phyloP scores from a whole-genome alignment of 2,113 vertebrate species.

The Entomyzon cyanotis region DNA sequence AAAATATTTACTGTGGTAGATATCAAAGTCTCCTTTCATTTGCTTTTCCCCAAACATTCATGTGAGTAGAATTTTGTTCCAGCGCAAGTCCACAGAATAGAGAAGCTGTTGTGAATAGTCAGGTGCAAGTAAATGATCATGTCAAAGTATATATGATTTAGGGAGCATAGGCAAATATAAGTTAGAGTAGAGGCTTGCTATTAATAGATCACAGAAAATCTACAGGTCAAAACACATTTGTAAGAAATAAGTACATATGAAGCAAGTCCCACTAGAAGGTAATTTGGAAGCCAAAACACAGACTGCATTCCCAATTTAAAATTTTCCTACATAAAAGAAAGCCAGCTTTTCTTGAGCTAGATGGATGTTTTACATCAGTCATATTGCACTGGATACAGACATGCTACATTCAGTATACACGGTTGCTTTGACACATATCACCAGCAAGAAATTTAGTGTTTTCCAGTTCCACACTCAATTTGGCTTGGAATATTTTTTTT shows the following conservation, averaged over 20 bases:
- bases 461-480: background rate
- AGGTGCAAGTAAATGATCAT: background rate
- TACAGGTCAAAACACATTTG: background rate
- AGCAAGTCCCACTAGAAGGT: background rate
- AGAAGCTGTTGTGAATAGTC: background rate
- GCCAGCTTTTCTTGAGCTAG: background rate
- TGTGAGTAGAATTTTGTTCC: background rate
- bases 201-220: background rate
- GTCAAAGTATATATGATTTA: background rate
- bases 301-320: background rate
- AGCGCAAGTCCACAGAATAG: background rate
- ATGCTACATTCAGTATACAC: background rate
- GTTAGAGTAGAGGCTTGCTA: background rate
- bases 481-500: background rate
- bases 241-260: background rate
- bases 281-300: background rate
- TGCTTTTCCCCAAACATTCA: background rate
- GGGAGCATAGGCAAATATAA: background rate
- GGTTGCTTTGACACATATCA: background rate
- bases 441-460: background rate
- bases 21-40: conserved; percentile 13
- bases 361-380: background rate
- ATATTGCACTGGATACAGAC: background rate
- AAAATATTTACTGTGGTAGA: background rate
- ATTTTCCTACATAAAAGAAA: background rate